phyloP scores from a whole-genome alignment of 2,888 invertebrate genomes.

The Calephelis perditalis region DNA sequence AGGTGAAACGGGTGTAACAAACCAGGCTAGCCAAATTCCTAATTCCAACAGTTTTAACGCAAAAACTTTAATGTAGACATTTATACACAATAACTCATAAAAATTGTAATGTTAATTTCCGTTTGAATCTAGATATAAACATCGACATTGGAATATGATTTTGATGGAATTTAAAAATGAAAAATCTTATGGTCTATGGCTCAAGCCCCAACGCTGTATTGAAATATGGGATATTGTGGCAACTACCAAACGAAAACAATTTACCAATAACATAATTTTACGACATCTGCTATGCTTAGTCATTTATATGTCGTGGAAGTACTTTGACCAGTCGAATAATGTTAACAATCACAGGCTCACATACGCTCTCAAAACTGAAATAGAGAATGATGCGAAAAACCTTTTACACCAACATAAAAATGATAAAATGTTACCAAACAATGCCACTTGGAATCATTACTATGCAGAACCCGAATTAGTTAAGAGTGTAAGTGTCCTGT shows the following conservation, averaged over 20 bases:
- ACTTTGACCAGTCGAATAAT: conserved; percentile 32
- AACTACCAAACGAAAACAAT: conserved; percentile 40
- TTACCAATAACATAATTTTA: conserved; percentile 40
- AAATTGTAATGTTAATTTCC: neutral
- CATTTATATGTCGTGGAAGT: conserved; percentile 33
- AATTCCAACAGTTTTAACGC: too few species aligned
- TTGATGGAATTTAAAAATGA: conserved; percentile 49
- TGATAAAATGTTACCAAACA: conserved; percentile 28
- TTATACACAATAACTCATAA: too few species aligned
- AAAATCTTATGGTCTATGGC: conserved; percentile 48
- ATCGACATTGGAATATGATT: conserved; percentile 61
- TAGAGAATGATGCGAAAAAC: conserved; percentile 43
- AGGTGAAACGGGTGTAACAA: too few species aligned
- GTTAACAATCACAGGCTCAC: conserved; percentile 26
- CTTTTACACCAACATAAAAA: conserved; percentile 41
- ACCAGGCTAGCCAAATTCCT: too few species aligned
- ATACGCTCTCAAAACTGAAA: conserved; percentile 40
- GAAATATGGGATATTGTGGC: conserved; percentile 60
- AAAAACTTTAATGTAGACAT: too few species aligned
- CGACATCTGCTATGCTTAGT: conserved; percentile 53
- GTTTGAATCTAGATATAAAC: conserved; percentile 44
- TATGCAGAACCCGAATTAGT: conserved; percentile 52
- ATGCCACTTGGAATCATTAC: conserved; percentile 35
- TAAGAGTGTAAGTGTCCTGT: conserved; percentile 31
- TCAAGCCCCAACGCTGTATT: conserved; percentile 45